Percentiles rank a stretch among this genome's conserved stretches.
phyloP scores from a whole-genome alignment of 2,113 vertebrate species.

The Hemiprocne comata region DNA sequence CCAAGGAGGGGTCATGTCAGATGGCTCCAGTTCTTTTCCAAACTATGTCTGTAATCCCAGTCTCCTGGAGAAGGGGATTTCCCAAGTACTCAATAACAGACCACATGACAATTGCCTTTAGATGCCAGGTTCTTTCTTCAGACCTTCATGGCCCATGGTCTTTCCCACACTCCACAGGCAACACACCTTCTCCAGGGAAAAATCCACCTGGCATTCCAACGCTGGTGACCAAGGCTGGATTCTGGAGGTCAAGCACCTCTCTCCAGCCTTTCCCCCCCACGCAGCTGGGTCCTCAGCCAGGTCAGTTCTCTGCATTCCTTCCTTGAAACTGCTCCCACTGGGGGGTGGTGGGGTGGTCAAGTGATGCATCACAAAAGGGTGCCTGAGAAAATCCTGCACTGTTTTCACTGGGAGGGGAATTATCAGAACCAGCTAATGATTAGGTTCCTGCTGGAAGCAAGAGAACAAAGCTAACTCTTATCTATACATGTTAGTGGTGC shows the following conservation, averaged over 20 bases:
- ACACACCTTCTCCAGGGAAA: not conserved
- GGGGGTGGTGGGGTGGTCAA: not conserved
- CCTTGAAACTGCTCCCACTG: not conserved
- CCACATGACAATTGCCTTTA: too few relatives aligned
- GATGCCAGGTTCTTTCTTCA: not conserved
- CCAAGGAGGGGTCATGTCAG: too few relatives aligned
- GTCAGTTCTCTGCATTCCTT: not conserved
- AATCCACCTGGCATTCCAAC: too few relatives aligned
- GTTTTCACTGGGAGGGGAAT: not conserved
- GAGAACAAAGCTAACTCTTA: not conserved
- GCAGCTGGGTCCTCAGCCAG: not conserved
- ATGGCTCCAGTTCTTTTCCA: not conserved
- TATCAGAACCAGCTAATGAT: not conserved
- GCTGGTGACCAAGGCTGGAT: too few relatives aligned
- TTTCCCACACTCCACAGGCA: not conserved
- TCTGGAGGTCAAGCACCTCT: not conserved
- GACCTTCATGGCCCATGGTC: not conserved
- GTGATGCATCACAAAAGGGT: not conserved
- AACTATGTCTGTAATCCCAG: not conserved
- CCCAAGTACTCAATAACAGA: fast-evolving
- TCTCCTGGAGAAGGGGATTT: not conserved
- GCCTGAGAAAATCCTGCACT: not conserved
- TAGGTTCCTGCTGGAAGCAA: not conserved
- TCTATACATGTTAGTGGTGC: not conserved
- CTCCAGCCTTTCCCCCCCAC: not conserved